Evolutionary conservation across 2,888 invertebrate species (phyloP).

Genomic region (Cryptosula pallasiana): DNA sequence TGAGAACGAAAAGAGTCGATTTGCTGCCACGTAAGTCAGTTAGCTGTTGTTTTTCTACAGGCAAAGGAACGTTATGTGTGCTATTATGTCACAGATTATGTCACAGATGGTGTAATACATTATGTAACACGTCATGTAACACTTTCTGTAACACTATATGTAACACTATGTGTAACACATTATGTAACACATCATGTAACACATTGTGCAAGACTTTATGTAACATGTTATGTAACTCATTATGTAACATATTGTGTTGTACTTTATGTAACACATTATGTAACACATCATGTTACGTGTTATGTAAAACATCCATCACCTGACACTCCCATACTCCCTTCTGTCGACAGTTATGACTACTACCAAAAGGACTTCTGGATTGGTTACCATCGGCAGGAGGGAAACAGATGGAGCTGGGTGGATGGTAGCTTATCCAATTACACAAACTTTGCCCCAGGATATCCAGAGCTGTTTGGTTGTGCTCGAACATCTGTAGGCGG

Average conservation of each 20-base stretch:
- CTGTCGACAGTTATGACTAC: background rate
- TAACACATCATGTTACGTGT: background rate
- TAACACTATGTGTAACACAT: background rate
- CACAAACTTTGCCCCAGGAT: background rate
- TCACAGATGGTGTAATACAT: background rate
- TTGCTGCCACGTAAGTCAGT: background rate
- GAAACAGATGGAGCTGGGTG: background rate
- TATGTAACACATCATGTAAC: background rate
- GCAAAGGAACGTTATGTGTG: background rate
- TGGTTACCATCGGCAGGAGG: background rate
- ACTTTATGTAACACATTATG: background rate
- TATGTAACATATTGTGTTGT: background rate
- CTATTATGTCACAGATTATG: background rate
- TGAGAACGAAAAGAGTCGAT: background rate
- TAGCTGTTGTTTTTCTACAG: too few relatives aligned
- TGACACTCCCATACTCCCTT: too few relatives aligned
- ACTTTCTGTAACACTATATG: background rate
- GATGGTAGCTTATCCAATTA: background rate
- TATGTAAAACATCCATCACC: background rate
- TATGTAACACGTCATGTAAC: background rate
- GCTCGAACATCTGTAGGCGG: constrained; percentile 1
- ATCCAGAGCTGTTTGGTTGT: constrained; percentile 12
- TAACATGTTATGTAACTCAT: background rate
- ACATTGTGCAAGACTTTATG: background rate
- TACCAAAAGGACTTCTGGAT: constrained; percentile 1